Conservation (phyloP, 2,113 vertebrate species). For the Gobiocypris rarus region DNA sequence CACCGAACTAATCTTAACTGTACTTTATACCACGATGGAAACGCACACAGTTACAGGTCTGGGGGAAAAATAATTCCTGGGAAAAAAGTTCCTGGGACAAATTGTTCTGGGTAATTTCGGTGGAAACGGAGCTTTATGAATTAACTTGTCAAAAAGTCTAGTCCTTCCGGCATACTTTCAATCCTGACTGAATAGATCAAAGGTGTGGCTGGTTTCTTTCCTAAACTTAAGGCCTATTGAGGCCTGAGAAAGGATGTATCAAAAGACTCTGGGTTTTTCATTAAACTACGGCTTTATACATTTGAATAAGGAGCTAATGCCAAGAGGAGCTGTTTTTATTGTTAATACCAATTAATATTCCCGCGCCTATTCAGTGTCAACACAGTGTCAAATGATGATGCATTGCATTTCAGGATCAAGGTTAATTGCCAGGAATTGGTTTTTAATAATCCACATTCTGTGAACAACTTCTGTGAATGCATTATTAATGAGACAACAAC, state of each 20-base stretch:
- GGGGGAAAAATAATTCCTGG: too few relatives aligned
- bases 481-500: constrained; percentile 29
- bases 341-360: not conserved
- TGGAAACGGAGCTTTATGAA: too few relatives aligned
- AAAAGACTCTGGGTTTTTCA: not conserved
- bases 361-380: not conserved
- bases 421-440: constrained; percentile 21
- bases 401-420: not conserved
- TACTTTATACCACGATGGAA: too few relatives aligned
- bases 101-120: too few relatives aligned
- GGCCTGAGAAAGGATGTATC: not conserved
- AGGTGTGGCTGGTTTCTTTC: constrained; percentile 42
- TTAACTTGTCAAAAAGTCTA: constrained; percentile 45
- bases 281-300: not conserved
- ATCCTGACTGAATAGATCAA: constrained; percentile 40
- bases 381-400: not conserved
- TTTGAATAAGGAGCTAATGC: not conserved
- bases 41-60: too few relatives aligned
- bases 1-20: too few relatives aligned
- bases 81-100: too few relatives aligned
- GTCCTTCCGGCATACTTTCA: constrained; percentile 55
- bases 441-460: not conserved
- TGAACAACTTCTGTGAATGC: constrained; percentile 10
- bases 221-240: constrained; percentile 41
- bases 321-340: not conserved